A percentile compares a stretch with the other conserved stretches of the same genome.
Conservation (phyloP, 2,797 vertebrate genomes). For the Eidolon dupreanum region DNA sequence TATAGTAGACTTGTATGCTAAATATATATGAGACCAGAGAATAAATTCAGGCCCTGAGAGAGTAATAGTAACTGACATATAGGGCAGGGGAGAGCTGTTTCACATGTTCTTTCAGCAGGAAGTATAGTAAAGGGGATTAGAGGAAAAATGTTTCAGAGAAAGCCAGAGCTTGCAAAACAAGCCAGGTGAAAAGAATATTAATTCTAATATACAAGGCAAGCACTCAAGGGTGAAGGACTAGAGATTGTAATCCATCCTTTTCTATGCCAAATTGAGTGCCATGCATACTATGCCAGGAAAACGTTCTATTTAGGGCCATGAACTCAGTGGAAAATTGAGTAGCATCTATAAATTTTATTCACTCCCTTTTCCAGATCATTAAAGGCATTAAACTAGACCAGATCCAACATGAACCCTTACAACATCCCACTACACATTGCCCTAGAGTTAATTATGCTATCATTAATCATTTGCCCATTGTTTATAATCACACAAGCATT, state of each 20-base stretch:
- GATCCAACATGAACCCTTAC: slow-evolving; percentile 57
- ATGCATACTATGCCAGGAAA: slow-evolving; percentile 59
- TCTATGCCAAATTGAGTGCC: slow-evolving; percentile 62
- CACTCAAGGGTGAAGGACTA: slow-evolving; percentile 73
- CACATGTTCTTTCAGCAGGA: slow-evolving; percentile 53
- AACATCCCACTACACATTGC: slow-evolving; percentile 54
- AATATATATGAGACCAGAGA: background rate
- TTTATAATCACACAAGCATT: slow-evolving; percentile 58
- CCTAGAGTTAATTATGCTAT: slow-evolving; percentile 57
- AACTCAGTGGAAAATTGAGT: slow-evolving; percentile 66
- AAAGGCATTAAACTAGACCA: slow-evolving; percentile 64
- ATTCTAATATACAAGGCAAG: slow-evolving; percentile 67
- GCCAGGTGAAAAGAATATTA: slow-evolving; percentile 69
- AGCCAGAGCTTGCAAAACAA: slow-evolving; percentile 35
- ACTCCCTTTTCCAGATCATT: slow-evolving; percentile 76
- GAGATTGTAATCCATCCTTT: slow-evolving; percentile 58
- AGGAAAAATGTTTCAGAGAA: slow-evolving; percentile 58
- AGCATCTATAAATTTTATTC: slow-evolving; percentile 70
- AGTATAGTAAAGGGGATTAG: slow-evolving; percentile 40
- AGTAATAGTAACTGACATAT: slow-evolving; percentile 36
- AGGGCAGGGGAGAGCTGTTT: slow-evolving; percentile 36
- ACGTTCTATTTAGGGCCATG: slow-evolving; percentile 54
- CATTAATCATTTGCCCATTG: slow-evolving; percentile 62
- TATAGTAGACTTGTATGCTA: background rate
- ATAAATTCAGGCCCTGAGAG: slow-evolving; percentile 53